These are phyloP conservation scores for Enteromius thamalakanensis DNA, from an alignment of 2,797 vertebrate species.

Conservation along the genomic window DNA sequence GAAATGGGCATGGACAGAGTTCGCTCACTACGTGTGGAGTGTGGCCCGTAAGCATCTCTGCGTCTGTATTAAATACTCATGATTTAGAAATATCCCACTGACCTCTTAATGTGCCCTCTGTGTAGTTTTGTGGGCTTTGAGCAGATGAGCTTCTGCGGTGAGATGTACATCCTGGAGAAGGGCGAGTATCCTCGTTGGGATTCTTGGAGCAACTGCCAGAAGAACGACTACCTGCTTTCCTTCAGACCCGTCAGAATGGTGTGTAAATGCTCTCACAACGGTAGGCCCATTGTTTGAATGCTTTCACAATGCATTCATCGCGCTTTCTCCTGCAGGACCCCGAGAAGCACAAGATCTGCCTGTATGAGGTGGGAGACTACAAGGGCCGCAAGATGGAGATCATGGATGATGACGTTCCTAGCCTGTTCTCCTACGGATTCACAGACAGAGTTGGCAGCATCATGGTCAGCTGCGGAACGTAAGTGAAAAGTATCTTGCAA, in stretches of 20 bases:
- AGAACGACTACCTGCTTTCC: conserved; percentile 85
- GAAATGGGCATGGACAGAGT: conserved; percentile 84
- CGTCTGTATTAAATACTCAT: neutral
- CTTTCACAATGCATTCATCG: neutral
- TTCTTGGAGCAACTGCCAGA: conserved; percentile 88
- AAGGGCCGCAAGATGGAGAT: conserved; percentile 89
- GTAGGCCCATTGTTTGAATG: neutral
- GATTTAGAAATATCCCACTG: neutral
- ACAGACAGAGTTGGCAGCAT: conserved; percentile 84
- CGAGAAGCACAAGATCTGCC: conserved; percentile 86
- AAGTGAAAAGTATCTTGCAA: conserved; percentile 60
- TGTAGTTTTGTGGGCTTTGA: conserved; percentile 83
- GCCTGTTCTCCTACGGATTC: conserved; percentile 83
- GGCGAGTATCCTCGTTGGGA: conserved; percentile 89
- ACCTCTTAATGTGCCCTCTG: neutral
- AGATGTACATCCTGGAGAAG: conserved; percentile 90
- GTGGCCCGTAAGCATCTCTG: conserved; percentile 78
- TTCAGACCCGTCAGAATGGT: conserved; percentile 87
- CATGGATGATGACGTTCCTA: conserved; percentile 84
- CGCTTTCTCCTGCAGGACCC: conserved; percentile 73
- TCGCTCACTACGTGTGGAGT: conserved; percentile 82
- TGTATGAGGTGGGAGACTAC: conserved; percentile 84
- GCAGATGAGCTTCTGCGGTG: conserved; percentile 87
- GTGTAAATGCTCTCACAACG: conserved; percentile 26
- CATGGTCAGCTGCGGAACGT: conserved; percentile 84